A percentile compares a stretch with the other conserved stretches of the same genome.
These are phyloP conservation scores for Ptychadena robeensis DNA, from an alignment of 2,797 vertebrate genomes.

Conservation along the genomic window DNA sequence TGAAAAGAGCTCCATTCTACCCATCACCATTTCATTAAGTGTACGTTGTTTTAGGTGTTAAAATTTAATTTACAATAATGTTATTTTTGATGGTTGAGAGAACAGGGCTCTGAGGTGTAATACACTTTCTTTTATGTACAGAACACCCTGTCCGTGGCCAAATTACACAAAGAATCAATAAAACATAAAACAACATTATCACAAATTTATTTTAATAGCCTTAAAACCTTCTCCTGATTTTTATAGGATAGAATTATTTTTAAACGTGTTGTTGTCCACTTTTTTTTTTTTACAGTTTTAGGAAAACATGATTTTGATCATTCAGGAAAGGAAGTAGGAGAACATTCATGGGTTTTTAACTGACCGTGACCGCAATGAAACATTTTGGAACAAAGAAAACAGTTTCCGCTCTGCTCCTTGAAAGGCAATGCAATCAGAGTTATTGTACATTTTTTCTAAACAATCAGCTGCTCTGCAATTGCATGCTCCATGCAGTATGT, in stretches of 20 bases:
- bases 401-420: slow-evolving; percentile 32
- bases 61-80: background rate
- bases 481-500: slow-evolving; percentile 46
- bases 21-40: no score
- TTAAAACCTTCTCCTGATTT: background rate
- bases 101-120: background rate
- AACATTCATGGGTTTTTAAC: slow-evolving; percentile 2
- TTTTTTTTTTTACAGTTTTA: background rate
- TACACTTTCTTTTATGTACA: background rate
- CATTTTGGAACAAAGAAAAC: slow-evolving; percentile 51
- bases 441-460: slow-evolving; percentile 51
- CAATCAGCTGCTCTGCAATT: slow-evolving; percentile 56
- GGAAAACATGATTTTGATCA: slow-evolving; percentile 13
- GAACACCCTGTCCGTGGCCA: no score
- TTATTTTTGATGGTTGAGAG: background rate
- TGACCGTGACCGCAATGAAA: slow-evolving; percentile 33
- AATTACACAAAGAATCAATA: no score
- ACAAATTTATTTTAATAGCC: background rate
- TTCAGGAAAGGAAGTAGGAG: background rate
- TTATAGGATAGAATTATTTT: background rate
- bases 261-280: background rate
- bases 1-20: no score
- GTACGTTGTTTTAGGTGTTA: no score
- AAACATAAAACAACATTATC: no score
- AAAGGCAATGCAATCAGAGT: slow-evolving; percentile 58